Conservation (phyloP, 2,888 invertebrate species). For the Lasioglossum malachurum region DNA sequence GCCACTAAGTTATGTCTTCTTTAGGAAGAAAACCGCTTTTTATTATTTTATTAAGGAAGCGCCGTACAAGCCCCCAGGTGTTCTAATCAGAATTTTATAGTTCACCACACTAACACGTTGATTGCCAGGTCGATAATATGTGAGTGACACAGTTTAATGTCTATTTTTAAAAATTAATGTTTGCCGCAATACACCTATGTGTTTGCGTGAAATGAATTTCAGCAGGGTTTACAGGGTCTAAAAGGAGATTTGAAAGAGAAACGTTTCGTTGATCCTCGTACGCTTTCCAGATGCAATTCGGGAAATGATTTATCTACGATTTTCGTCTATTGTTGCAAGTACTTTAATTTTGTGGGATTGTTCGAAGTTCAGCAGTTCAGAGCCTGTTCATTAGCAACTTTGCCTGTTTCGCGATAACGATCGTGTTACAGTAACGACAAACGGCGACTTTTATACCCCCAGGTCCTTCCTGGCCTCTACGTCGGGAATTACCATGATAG, state of each 20-base stretch:
- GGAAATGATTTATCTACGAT: background rate
- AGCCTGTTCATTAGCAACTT: background rate
- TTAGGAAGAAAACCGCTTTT: no score
- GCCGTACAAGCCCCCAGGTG: background rate
- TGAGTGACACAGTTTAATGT: background rate
- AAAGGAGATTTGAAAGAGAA: no score
- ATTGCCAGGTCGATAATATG: background rate
- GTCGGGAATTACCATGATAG: conserved; percentile 98
- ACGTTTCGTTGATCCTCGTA: no score
- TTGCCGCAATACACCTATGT: background rate
- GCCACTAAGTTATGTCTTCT: background rate
- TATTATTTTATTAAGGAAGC: no score
- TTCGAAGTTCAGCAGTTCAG: background rate
- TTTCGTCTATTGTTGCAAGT: background rate
- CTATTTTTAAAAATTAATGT: background rate
- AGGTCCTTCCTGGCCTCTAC: conserved; percentile 97
- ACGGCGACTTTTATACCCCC: conserved; percentile 70
- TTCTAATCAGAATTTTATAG: background rate
- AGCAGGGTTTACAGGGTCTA: no score
- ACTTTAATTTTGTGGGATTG: background rate
- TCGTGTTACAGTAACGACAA: background rate
- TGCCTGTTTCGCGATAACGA: background rate
- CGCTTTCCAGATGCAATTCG: no score
- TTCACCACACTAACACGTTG: background rate
- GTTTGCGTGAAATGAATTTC: background rate